Evolutionary conservation across 2,888 invertebrate genomes (phyloP), one percentile per base, ranked within the genome.

Genomic region (Laspeyria flexula): DNA sequence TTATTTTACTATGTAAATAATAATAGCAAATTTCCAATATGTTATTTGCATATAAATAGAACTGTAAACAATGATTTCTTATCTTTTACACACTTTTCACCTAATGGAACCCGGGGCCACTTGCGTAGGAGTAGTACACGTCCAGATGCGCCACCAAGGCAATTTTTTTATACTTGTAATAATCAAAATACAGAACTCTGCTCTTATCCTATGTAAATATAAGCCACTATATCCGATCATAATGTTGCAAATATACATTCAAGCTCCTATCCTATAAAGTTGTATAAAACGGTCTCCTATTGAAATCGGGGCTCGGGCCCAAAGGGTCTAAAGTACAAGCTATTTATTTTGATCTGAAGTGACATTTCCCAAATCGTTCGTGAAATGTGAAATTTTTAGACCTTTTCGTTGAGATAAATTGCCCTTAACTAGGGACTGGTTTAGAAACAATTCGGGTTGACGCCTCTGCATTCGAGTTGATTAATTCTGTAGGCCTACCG

Each of bases 261-360:
- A 0, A 40, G 9, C 68, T 65, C 58, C 48, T n/a, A n/a, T 47
- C 30, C 55, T 60, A 69, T 31, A 38, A 35, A 25, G 45, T 66
- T 60, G 60, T 64, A 71, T 79, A 75, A 72, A 71, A 65, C 58
- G 59, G 44, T 64, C 62, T 52, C 62, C 81, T 77, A 82, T 84
- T 82, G 83, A 83, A 83, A 81, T 70, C 75, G 71, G 67, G 61
- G 68, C n/a, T n/a, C n/a, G n/a, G n/a, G n/a, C n/a, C n/a, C n/a
- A n/a, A n/a, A 79, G 78, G 66, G 56, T 50, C 60, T 45, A 46
- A 60, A 72, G 71, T 73, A 69, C 65, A 60, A 54, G 55, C 70
- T 77, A 79, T 81, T 79, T 81, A 81, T 81, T 79, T 77, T 71
- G 78, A 80, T 81, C 76, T 72, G 51, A 60, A 71, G 69, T 73